These are phyloP conservation scores for Liolophura sinensis DNA, from an alignment of 1,140 invertebrate genomes.

Conservation along the genomic window DNA sequence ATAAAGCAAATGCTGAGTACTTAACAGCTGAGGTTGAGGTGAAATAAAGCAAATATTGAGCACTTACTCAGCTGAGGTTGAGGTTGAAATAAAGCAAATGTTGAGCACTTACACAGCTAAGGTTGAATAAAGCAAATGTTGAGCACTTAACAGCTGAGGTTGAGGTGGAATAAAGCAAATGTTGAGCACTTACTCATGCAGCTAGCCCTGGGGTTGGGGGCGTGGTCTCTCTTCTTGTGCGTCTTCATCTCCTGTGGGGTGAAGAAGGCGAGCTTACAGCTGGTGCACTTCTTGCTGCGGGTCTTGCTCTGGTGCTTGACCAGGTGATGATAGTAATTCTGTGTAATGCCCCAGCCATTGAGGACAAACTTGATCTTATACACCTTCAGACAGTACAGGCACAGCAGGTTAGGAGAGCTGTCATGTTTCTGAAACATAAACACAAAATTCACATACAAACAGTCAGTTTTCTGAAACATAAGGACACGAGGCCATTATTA, in stretches of 20 bases:
- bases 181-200: too few relatives aligned
- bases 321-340: constrained; percentile 53
- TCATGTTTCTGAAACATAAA: constrained; percentile 48
- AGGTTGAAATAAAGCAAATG: too few relatives aligned
- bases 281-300: constrained; percentile 40
- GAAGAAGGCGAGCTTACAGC: constrained; percentile 51
- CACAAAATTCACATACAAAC: not conserved
- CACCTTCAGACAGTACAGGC: constrained; percentile 52
- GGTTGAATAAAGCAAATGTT: too few relatives aligned
- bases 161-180: too few relatives aligned
- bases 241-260: constrained; percentile 41
- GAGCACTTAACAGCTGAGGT: too few relatives aligned
- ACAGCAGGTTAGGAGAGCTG: constrained; percentile 46
- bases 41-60: too few relatives aligned
- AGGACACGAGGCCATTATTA: too few relatives aligned
- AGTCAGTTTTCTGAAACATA: not conserved
- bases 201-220: constrained; percentile 24
- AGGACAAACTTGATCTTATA: constrained; percentile 48
- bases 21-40: too few relatives aligned
- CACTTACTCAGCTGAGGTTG: too few relatives aligned
- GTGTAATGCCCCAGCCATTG: constrained; percentile 54
- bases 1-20: too few relatives aligned
- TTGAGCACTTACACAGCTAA: too few relatives aligned
- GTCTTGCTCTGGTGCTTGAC: constrained; percentile 50
- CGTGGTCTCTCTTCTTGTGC: constrained; percentile 44